phyloP scores from a whole-genome alignment of 2,888 invertebrate species.

The Therioaphis trifolii region DNA sequence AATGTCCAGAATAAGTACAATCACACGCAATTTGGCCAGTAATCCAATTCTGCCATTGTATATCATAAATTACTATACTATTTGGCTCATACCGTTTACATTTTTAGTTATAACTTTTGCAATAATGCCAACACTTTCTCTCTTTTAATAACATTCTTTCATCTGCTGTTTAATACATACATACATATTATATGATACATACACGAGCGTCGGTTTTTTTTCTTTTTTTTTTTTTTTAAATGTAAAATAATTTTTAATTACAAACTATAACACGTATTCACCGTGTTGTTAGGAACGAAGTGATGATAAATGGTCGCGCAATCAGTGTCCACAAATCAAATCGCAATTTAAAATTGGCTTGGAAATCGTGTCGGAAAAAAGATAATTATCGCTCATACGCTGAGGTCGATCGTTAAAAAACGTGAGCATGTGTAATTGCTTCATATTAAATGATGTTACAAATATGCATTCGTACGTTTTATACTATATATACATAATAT shows the following conservation, averaged over 20 bases:
- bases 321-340: background rate
- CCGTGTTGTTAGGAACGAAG: background rate
- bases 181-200: no score
- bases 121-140: conserved; percentile 53
- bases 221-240: background rate
- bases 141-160: conserved; percentile 36
- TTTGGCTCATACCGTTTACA: conserved; percentile 38
- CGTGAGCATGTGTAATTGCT: no score
- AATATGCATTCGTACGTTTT: background rate
- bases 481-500: background rate
- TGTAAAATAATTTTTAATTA: background rate
- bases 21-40: conserved; percentile 37
- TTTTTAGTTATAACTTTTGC: conserved; percentile 54
- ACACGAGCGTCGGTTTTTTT: background rate
- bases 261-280: background rate
- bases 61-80: conserved; percentile 30
- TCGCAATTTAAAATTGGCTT: conserved; percentile 3
- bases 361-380: background rate
- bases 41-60: background rate
- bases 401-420: background rate
- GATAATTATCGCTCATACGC: background rate
- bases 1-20: background rate
- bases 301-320: background rate
- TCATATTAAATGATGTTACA: background rate
- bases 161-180: conserved; percentile 4